phyloP scores from a whole-genome alignment of 1,140 invertebrate genomes.

The Nomia melanderi region DNA sequence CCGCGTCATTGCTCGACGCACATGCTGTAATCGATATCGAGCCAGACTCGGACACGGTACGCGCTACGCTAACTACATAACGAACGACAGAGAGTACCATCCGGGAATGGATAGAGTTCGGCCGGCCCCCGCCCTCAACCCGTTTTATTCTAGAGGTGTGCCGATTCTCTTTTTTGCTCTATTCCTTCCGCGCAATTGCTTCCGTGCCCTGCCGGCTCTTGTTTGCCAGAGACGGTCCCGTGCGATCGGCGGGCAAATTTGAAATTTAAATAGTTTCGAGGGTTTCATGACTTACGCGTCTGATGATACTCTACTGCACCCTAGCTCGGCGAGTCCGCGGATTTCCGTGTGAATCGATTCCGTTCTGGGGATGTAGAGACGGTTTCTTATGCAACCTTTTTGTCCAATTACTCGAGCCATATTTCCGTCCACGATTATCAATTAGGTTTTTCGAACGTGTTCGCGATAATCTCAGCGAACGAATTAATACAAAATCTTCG shows the following conservation, averaged over 20 bases:
- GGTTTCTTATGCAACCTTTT: no score
- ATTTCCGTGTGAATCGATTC: no score
- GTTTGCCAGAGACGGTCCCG: not conserved
- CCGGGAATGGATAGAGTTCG: slow-evolving; percentile 25
- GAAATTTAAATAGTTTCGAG: not conserved
- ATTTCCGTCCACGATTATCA: no score
- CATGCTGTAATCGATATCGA: slow-evolving; percentile 30
- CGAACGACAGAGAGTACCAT: slow-evolving; percentile 29
- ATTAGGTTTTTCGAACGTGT: no score
- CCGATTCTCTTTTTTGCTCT: not conserved
- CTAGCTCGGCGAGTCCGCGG: no score
- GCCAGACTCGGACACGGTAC: not conserved
- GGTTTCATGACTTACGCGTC: no score
- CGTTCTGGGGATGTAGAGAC: no score
- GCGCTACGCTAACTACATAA: slow-evolving; percentile 30
- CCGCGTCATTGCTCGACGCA: slow-evolving; percentile 4
- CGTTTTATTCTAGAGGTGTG: slow-evolving; percentile 12
- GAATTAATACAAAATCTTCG: no score
- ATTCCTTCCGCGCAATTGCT: slow-evolving; percentile 3
- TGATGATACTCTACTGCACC: no score
- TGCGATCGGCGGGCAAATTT: not conserved
- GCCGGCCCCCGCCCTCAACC: not conserved
- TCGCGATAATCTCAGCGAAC: no score
- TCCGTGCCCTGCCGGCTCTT: not conserved
- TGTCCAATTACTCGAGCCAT: no score